Evolutionary conservation across 2,888 invertebrate species (phyloP).

Genomic region (Drosophila kambysellisi): DNA sequence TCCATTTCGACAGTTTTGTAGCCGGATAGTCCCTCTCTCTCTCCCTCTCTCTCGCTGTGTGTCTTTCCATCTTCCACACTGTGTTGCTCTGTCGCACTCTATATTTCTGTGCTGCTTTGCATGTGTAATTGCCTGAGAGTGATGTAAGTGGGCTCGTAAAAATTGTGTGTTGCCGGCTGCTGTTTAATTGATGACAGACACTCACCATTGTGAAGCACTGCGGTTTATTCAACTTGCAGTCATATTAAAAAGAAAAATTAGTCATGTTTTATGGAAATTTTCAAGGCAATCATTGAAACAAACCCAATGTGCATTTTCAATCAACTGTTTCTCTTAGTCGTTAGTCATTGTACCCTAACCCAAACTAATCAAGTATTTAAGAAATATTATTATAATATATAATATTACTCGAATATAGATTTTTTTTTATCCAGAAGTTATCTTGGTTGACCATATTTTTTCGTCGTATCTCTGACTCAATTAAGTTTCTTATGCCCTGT

Average conservation of each 20-base stretch:
- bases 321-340: neutral
- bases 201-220: conserved; percentile 22
- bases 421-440: neutral
- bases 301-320: neutral
- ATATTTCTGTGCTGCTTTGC: conserved; percentile 38
- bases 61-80: neutral
- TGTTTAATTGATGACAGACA: conserved; percentile 51
- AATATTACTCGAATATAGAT: neutral
- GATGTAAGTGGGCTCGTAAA: conserved; percentile 51
- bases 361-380: neutral
- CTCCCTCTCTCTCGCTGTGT: neutral
- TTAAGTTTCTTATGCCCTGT: conserved; percentile 31
- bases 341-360: neutral
- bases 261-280: conserved; percentile 14
- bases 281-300: conserved; percentile 2
- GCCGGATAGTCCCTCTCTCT: neutral
- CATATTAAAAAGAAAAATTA: conserved; percentile 17
- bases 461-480: neutral
- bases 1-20: conserved; percentile 39
- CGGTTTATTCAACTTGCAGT: conserved; percentile 19
- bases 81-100: neutral
- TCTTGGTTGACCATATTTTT: conserved; percentile 10
- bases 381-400: neutral
- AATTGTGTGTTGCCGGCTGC: conserved; percentile 33
- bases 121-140: conserved; percentile 67